A percentile compares a stretch with the other conserved stretches of the same genome.
Evolutionary conservation across 2,888 invertebrate genomes (phyloP).

Genomic region (Steromphala cineraria): DNA sequence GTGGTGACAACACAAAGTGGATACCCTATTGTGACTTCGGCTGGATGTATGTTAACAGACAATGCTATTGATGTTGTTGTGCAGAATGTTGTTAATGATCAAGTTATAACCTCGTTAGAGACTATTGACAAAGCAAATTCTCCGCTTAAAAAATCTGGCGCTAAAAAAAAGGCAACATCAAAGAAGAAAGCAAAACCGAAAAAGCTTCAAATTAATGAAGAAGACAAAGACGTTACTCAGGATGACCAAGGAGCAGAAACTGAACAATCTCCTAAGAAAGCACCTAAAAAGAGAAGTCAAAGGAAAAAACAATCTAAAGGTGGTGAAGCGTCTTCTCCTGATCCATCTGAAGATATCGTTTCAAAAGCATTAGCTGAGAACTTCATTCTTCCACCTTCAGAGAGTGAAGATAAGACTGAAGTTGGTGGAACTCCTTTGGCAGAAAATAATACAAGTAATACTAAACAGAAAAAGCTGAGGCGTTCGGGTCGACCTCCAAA

Average conservation of each 20-base stretch:
- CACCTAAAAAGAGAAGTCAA: not conserved
- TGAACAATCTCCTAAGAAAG: not conserved
- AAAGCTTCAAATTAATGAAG: not conserved
- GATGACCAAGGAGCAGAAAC: not conserved
- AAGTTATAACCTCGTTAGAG: constrained; percentile 7
- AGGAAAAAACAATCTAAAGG: not conserved
- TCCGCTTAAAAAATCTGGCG: not conserved
- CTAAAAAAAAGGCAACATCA: not conserved
- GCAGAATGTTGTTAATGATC: not conserved
- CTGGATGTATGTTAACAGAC: no score
- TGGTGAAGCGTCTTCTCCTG: not conserved
- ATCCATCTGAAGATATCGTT: not conserved
- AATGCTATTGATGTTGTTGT: not conserved
- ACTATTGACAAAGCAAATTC: not conserved
- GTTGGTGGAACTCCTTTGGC: not conserved
- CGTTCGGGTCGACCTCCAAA: not conserved
- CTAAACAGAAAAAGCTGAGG: not conserved
- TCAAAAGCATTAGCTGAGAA: not conserved
- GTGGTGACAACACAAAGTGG: not conserved
- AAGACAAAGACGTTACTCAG: not conserved
- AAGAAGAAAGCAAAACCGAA: not conserved
- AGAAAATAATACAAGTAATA: not conserved
- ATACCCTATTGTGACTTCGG: no score
- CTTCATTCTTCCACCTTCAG: not conserved
- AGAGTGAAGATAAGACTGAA: not conserved